phyloP scores from a whole-genome alignment of 2,888 invertebrate species.

The Scaptomyza polygonia region DNA sequence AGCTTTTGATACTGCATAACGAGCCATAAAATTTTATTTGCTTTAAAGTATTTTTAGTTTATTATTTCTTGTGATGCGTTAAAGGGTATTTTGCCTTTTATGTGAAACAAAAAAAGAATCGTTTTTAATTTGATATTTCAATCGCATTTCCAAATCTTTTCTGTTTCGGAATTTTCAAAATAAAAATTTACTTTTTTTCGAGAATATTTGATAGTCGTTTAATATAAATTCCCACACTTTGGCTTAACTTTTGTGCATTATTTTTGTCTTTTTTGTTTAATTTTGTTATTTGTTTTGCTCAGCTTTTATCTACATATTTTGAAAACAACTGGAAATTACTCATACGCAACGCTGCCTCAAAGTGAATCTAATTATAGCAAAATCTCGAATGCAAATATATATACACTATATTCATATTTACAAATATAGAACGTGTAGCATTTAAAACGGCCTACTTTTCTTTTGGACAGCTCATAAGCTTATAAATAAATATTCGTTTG shows the following conservation, averaged over 20 bases:
- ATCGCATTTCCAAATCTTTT: too few relatives aligned
- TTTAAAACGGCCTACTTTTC: constrained; percentile 51
- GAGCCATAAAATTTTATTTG: neutral
- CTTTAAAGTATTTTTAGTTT: neutral
- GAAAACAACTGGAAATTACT: constrained; percentile 40
- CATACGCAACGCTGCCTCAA: constrained; percentile 33
- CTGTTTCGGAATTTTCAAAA: too few relatives aligned
- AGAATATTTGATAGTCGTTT: neutral
- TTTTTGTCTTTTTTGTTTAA: neutral
- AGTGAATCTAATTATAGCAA: constrained; percentile 55
- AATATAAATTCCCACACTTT: neutral
- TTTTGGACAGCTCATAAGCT: constrained; percentile 42
- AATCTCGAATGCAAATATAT: constrained; percentile 12
- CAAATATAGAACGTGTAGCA: constrained; percentile 26
- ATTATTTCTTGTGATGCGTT: neutral
- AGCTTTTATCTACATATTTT: constrained; percentile 35
- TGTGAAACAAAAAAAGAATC: neutral
- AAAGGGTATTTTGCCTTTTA: neutral
- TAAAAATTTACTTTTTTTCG: neutral
- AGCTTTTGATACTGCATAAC: neutral
- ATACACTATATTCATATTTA: neutral
- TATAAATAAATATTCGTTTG: constrained; percentile 5
- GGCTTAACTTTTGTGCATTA: neutral
- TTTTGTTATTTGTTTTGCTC: neutral
- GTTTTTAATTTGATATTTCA: too few relatives aligned